Percentiles rank a stretch among this genome's conserved stretches.
phyloP scores from a whole-genome alignment of 2,797 vertebrate genomes.

The Furcifer pardalis region DNA sequence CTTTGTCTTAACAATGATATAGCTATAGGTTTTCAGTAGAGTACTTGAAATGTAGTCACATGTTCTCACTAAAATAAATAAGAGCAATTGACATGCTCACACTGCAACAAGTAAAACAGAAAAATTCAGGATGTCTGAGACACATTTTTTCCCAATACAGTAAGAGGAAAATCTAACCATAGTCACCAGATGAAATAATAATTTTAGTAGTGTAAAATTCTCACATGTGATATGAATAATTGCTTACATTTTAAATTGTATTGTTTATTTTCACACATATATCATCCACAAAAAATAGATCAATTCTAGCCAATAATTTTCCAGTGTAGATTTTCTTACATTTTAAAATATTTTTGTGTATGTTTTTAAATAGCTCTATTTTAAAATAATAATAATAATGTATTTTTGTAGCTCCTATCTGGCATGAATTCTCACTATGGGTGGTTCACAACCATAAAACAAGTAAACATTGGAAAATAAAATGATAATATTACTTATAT shows the following conservation, averaged over 20 bases:
- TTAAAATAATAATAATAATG: too few species aligned
- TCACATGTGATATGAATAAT: slow-evolving; percentile 11
- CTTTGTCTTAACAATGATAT: slow-evolving; percentile 8
- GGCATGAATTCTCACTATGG: too few species aligned
- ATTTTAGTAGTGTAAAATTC: not conserved
- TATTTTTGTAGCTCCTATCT: too few species aligned
- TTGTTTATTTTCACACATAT: not conserved
- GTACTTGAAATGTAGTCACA: not conserved
- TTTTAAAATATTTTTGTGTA: not conserved
- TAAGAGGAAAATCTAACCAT: not conserved
- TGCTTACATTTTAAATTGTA: not conserved
- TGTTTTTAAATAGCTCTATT: too few species aligned
- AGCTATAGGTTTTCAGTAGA: not conserved
- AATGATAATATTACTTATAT: not conserved
- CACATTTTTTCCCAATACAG: not conserved
- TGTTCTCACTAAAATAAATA: slow-evolving; percentile 5
- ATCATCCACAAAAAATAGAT: not conserved
- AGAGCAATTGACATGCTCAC: not conserved
- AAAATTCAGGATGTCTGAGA: not conserved
- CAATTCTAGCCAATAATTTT: not conserved
- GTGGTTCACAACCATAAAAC: too few species aligned
- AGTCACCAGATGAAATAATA: not conserved
- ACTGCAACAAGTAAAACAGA: not conserved
- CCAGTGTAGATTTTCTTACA: not conserved
- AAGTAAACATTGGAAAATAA: too few species aligned